These are phyloP conservation scores for Hoplostethus atlanticus DNA, from an alignment of 2,797 vertebrate genomes.

Conservation along the genomic window DNA sequence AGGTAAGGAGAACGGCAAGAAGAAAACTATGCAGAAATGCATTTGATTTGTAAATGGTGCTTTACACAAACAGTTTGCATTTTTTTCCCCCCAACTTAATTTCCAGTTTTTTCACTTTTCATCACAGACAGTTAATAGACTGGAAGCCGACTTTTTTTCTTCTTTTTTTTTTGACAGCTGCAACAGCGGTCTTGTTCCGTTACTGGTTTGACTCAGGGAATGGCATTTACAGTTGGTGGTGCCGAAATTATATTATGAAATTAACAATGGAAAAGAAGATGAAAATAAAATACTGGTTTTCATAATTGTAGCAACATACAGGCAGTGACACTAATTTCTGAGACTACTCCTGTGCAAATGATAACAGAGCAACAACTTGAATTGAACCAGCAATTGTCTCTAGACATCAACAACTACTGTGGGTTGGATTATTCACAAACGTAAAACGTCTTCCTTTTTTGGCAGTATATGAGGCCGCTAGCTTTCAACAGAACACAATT, in stretches of 20 bases:
- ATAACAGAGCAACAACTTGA: slow-evolving; percentile 99
- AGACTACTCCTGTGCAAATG: slow-evolving; percentile 99
- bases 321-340: slow-evolving; percentile 98
- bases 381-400: slow-evolving; percentile 99
- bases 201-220: slow-evolving; percentile 90
- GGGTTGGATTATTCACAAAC: slow-evolving; percentile 98
- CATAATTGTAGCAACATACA: slow-evolving; percentile 97
- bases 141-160: slow-evolving; percentile 88
- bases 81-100: slow-evolving; percentile 82
- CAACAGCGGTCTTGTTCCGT: slow-evolving; percentile 94
- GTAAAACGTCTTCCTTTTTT: slow-evolving; percentile 97
- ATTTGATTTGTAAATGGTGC: slow-evolving; percentile 89
- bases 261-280: slow-evolving; percentile 61
- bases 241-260: slow-evolving; percentile 83
- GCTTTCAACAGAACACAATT: slow-evolving; percentile 93
- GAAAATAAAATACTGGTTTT: slow-evolving; percentile 84
- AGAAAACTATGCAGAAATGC: slow-evolving; percentile 95
- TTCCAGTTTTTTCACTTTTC: slow-evolving; percentile 86
- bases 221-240: slow-evolving; percentile 99
- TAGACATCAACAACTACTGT: slow-evolving; percentile 97
- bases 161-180: slow-evolving; percentile 77
- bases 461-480: slow-evolving; percentile 99
- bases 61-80: slow-evolving; percentile 89
- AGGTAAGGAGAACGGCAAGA: slow-evolving; percentile 98
- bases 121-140: slow-evolving; percentile 95